Base-by-base conservation (phyloP, 2,797 vertebrate species). In the Paguma larvata region DNA sequence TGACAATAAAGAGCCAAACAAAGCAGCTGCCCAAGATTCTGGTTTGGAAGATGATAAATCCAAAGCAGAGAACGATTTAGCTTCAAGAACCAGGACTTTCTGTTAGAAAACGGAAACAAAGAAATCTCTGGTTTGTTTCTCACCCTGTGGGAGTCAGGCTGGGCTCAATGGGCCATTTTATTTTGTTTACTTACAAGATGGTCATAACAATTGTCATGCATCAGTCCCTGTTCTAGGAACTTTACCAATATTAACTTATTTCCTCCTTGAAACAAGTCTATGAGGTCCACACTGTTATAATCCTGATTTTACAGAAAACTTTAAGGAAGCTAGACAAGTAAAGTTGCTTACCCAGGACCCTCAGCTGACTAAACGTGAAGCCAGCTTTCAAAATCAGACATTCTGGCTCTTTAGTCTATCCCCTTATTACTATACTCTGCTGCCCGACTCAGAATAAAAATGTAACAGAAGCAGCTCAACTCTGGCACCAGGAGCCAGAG, bases 21-120 rank as follows among this genome's bases (percentile, higher is more conserved):
- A 89, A 65, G 38, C 68, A 79, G 41, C 65, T 70, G 41, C 10
- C 79, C 27, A 65, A 82, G 10, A 38, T 78, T 78, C 53, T 34
- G 8, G 30, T 27, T 67, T 87, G 56, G 46, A 93, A 97, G 75
- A 84, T 46, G 68, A 30, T 80, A 77, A 91, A 86, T 41, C n/a
- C 68, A 91, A 86, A 91, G 34, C 59, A 93, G 34, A 94, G 79
- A 83, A 70, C 46, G 27, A 41, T 86, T 91, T 78, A 48, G 5
- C 25, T 82, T 92, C 91, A 27, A 77, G 77, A 59, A 16, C 0
- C 9, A 85, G 19, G 10, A 21, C 2, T 75, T 86, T 91, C n/a
- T 94, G 8, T 62, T 89, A 21, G 34, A 89, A 95, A 95, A 63
- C 4, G 68, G 34, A 97, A 91, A 53, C 16, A 56, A 94, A 82